These are phyloP conservation scores for Erinaceus europaeus DNA, from an alignment of 2,113 vertebrate species.

Conservation along the genomic window DNA sequence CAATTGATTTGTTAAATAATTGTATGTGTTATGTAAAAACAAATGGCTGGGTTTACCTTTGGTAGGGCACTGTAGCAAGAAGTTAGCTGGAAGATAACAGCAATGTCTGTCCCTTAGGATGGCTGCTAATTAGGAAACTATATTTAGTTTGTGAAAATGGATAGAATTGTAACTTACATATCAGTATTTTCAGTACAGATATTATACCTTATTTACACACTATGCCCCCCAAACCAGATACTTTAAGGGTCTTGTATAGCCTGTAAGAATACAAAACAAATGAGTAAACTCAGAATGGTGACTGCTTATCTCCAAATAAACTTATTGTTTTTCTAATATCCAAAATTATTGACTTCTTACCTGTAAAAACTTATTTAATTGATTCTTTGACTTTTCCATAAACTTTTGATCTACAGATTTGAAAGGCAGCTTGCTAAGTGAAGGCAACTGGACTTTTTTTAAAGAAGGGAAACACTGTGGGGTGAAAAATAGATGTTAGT, in stretches of 20 bases:
- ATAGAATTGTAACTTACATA: neutral
- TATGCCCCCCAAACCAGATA: neutral
- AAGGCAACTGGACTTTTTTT: conserved; percentile 98
- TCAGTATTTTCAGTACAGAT: neutral
- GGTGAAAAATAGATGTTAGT: conserved; percentile 23
- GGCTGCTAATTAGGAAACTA: neutral
- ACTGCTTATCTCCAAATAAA: neutral
- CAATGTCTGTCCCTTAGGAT: neutral
- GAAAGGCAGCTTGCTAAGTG: conserved; percentile 98
- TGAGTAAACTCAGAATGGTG: neutral
- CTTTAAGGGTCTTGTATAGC: neutral
- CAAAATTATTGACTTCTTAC: conserved; percentile 78
- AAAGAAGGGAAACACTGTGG: conserved; percentile 94
- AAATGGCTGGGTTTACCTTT: no score
- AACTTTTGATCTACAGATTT: conserved; percentile 99
- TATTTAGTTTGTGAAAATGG: neutral
- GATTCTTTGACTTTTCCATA: conserved; percentile 97
- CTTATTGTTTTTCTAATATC: neutral
- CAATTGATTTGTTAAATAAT: no score
- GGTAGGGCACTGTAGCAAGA: neutral
- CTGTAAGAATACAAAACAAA: neutral
- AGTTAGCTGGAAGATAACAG: no score
- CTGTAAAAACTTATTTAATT: conserved; percentile 97
- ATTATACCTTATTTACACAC: neutral
- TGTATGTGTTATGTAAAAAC: no score